Conservation (phyloP, 1,140 invertebrate species). For the Meloidogyne exigua region DNA sequence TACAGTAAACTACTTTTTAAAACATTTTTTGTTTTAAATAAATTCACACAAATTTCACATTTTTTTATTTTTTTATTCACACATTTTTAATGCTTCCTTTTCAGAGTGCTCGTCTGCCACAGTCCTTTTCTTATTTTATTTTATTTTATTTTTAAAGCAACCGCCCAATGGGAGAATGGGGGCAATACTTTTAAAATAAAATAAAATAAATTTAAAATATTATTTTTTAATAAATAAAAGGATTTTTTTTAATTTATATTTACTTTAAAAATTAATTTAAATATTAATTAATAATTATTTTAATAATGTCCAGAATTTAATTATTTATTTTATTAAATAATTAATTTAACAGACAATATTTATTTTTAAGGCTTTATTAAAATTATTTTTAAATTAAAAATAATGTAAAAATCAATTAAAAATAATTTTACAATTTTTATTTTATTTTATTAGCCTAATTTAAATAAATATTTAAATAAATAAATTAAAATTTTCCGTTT, state of each 20-base stretch:
- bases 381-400: too few relatives aligned
- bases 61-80: not conserved
- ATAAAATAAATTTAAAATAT: not conserved
- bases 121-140: not conserved
- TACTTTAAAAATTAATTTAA: too few relatives aligned
- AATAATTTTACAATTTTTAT: too few relatives aligned
- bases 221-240: not conserved
- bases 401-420: too few relatives aligned
- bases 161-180: not conserved
- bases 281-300: too few relatives aligned
- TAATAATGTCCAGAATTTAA: too few relatives aligned
- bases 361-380: too few relatives aligned
- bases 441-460: not conserved
- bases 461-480: not conserved
- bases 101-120: not conserved
- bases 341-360: too few relatives aligned
- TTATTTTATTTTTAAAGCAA: not conserved
- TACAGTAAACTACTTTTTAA: not conserved
- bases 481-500: not conserved
- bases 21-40: not conserved
- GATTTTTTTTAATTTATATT: too few relatives aligned
- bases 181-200: not conserved
- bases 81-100: not conserved
- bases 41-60: not conserved
- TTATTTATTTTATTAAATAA: too few relatives aligned